A percentile compares a stretch with the other conserved stretches of the same genome.
phyloP scores from a whole-genome alignment of 2,888 invertebrate genomes.

The Andrena haemorrhoa region DNA sequence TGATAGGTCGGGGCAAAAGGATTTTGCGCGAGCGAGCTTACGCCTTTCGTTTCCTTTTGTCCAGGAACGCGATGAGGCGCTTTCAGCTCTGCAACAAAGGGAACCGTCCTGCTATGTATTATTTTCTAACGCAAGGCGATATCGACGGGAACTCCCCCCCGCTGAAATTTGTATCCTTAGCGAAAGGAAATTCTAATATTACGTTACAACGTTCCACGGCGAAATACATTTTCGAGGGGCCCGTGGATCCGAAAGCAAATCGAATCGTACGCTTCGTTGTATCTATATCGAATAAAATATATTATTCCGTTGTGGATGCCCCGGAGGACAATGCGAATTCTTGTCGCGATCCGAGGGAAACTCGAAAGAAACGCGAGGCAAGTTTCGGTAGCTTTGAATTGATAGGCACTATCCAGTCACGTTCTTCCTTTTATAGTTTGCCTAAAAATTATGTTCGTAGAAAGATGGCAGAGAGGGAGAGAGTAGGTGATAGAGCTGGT shows the following conservation, averaged over 20 bases:
- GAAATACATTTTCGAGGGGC: conserved; percentile 3
- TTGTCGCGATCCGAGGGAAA: conserved; percentile 8
- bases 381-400: neutral
- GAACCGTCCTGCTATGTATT: conserved; percentile 9
- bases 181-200: conserved; percentile 28
- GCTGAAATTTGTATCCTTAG: neutral
- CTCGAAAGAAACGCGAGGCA: neutral
- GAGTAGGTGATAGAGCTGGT: too few species aligned
- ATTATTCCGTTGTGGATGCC: conserved; percentile 21
- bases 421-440: too few species aligned
- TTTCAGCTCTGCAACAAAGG: conserved; percentile 25
- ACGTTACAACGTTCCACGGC: conserved; percentile 3
- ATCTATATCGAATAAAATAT: conserved; percentile 18
- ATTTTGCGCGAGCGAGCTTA: neutral
- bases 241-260: conserved; percentile 8
- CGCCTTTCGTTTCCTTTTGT: conserved; percentile 14
- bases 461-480: too few species aligned
- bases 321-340: neutral
- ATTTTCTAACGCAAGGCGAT: conserved; percentile 43
- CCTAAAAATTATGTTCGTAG: too few species aligned
- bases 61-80: neutral
- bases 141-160: conserved; percentile 13
- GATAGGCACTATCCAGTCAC: too few species aligned
- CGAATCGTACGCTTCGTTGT: conserved; percentile 32
- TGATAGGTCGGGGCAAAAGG: too few species aligned